phyloP scores from a whole-genome alignment of 2,888 invertebrate species.

The Euproctis similis region DNA sequence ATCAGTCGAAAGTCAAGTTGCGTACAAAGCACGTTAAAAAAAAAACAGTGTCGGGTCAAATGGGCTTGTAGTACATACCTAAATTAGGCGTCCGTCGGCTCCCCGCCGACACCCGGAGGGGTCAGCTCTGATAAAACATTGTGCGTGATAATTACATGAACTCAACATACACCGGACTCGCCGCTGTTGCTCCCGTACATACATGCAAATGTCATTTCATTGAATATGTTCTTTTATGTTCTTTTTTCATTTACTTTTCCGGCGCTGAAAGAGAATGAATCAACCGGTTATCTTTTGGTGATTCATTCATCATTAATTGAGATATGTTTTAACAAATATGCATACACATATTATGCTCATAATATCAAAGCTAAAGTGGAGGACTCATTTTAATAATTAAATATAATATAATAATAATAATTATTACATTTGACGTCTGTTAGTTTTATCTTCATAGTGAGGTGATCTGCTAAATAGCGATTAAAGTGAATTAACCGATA shows the following conservation, averaged over 20 bases:
- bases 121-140: constrained; percentile 45
- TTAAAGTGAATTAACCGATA: no score
- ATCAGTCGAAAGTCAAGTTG: constrained; percentile 27
- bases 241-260: constrained; percentile 1
- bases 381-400: no score
- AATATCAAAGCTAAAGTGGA: no score
- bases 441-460: no score
- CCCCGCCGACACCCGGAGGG: constrained; percentile 25
- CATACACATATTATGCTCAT: no score
- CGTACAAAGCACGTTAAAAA: no score
- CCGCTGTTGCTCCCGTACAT: not conserved
- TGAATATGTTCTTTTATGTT: no score
- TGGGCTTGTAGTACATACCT: constrained; percentile 39
- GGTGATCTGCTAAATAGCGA: no score
- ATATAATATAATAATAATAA: no score
- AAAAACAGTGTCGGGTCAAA: constrained; percentile 32
- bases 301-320: constrained; percentile 2
- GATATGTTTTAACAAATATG: no score
- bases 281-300: constrained; percentile 1
- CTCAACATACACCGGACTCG: no score
- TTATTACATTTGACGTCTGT: no score
- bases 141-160: constrained; percentile 53
- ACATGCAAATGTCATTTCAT: not conserved
- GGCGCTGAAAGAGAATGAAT: constrained; percentile 2
- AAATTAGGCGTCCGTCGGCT: constrained; percentile 42